Conservation (phyloP, 2,888 invertebrate genomes). For the Flabesymbios commensalis region DNA sequence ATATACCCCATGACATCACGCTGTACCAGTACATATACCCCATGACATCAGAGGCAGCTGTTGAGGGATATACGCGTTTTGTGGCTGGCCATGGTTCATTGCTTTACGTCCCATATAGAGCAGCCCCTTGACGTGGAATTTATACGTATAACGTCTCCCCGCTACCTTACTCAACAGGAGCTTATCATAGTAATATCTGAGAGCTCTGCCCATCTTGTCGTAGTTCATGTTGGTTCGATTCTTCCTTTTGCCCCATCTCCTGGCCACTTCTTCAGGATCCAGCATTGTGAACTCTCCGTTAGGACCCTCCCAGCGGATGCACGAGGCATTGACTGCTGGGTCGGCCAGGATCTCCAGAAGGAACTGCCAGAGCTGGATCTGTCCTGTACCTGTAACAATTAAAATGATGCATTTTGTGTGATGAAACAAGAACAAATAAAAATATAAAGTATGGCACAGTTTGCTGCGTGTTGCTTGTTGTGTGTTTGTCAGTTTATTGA, state of each 20-base stretch:
- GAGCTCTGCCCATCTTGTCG: constrained; percentile 84
- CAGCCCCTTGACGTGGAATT: constrained; percentile 34
- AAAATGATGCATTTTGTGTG: too few species aligned
- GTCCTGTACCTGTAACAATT: constrained; percentile 60
- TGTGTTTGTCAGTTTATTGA: too few species aligned
- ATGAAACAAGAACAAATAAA: too few species aligned
- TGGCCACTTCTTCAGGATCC: constrained; percentile 93
- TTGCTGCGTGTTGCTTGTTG: too few species aligned
- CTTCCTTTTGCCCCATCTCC: constrained; percentile 93
- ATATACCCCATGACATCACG: too few species aligned
- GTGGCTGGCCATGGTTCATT: too few species aligned
- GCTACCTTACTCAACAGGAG: constrained; percentile 51
- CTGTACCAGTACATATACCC: too few species aligned
- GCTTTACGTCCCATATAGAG: constrained; percentile 26
- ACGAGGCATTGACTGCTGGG: constrained; percentile 77
- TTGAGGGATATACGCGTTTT: too few species aligned
- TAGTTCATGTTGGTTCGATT: constrained; percentile 98
- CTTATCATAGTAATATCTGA: constrained; percentile 62
- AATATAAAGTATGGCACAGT: too few species aligned
- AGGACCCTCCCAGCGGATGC: constrained; percentile 94
- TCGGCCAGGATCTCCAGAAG: constrained; percentile 92
- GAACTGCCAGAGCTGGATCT: constrained; percentile 99
- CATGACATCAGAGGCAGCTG: too few species aligned
- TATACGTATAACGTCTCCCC: constrained; percentile 35
- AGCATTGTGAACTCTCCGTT: constrained; percentile 95